Base-by-base conservation (phyloP, 1,140 invertebrate species). In the Ceratosolen solmsi region DNA sequence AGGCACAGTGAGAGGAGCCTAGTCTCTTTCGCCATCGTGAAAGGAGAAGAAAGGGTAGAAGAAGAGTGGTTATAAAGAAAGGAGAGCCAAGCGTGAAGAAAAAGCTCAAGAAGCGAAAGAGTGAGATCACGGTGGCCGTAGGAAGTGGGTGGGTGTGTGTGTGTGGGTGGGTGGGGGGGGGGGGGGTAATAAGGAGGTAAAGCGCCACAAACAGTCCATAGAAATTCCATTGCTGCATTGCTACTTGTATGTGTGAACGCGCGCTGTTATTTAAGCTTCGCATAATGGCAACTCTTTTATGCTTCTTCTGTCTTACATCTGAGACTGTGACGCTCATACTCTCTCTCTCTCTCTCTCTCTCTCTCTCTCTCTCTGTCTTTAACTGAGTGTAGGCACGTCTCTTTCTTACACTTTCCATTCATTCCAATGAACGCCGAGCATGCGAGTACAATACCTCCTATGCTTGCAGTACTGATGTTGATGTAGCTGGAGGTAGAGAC, bases 211-310 rank as follows among this genome's bases (percentile, higher is more conserved):
- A 76, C 80, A 81, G 80, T 81, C 46, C 25, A 80, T 54, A 80
- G 78, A 87, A 86, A 84, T 82, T 84, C 80, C 60, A 58, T 7
- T 41, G 78, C 27, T 27, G 72, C 63, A 63, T 25, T 49, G 71
- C 54, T 83, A 54, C 80, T 77, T 33, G 77, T 83, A 60, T 65
- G 80, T 80, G 76, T 84, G 80, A 82, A 80, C 71, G 84, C 70
- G 83, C 83, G 85, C 87, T 90, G 89, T 91, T 91, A 90, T 91
- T 91, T 90, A 91, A 91, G 88, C 89, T 88, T 88, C 87, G 86
- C 88, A 89, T 89, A 90, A 90, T 90, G 86, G 88, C 87, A 88
- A 90, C 87, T 91, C 89, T 91, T 91, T 90, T 90, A 90, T 91
- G 86, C 85, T 89, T 89, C 58, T 89, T 90, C 85, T 91, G 88